Conservation (phyloP, 2,113 vertebrate genomes). For the Labrus mixtus region DNA sequence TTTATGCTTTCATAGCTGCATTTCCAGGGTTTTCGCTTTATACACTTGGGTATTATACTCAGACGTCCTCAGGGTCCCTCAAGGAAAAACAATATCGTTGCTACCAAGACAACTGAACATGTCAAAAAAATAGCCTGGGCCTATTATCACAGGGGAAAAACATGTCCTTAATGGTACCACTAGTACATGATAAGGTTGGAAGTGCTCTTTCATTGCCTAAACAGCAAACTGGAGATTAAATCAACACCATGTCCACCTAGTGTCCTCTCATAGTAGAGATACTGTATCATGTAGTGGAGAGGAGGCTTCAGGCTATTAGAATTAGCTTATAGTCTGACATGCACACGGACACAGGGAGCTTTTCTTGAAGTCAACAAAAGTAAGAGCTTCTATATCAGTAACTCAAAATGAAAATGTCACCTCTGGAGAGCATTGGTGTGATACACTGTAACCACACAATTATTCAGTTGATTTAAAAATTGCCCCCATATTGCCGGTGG, state of each 20-base stretch:
- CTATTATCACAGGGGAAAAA: constrained; percentile 57
- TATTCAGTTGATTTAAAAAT: constrained; percentile 78
- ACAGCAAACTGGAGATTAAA: constrained; percentile 62
- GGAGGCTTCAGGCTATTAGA: constrained; percentile 42
- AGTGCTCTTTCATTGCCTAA: constrained; percentile 60
- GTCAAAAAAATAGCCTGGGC: constrained; percentile 62
- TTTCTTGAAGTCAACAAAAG: constrained; percentile 40
- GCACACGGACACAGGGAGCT: constrained; percentile 9
- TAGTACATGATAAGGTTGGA: constrained; percentile 48
- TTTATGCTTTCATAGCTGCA: constrained; percentile 45
- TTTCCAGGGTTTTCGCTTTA: constrained; percentile 39
- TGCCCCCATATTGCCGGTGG: constrained; percentile 61
- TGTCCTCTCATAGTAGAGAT: constrained; percentile 60
- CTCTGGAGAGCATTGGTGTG: constrained; percentile 59
- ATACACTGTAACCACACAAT: constrained; percentile 63
- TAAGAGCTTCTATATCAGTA: constrained; percentile 54
- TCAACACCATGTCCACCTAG: constrained; percentile 70
- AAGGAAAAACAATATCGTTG: constrained; percentile 69
- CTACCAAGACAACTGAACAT: constrained; percentile 72
- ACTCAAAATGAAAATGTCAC: constrained; percentile 73
- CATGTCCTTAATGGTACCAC: constrained; percentile 51
- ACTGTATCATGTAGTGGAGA: constrained; percentile 53
- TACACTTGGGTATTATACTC: constrained; percentile 57
- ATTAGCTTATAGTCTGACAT: constrained; percentile 45
- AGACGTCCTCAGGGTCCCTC: constrained; percentile 43